Evolutionary conservation across 2,888 invertebrate genomes (phyloP), one percentile per base, ranked within the genome.

Genomic region (Gryllus longicercus): DNA sequence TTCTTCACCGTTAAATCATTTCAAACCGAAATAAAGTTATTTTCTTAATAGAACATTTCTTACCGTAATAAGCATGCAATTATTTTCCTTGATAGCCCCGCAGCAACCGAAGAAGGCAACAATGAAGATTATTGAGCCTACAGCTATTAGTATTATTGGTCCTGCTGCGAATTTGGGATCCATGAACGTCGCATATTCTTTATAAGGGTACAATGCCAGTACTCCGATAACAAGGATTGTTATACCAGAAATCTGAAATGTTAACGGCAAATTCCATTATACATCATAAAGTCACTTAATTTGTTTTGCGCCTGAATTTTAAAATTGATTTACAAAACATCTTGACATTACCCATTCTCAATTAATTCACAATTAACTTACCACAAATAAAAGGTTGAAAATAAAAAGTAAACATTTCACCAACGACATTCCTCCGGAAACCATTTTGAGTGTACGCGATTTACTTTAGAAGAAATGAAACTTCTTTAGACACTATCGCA

Each of bases 31-130:
- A 38, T 38, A 5, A 38, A 38, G 38, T 38, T 38, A 89, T n/a
- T 12, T 12, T 11, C n/a, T 10, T 38, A 23, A 38, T 38, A 12
- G 74, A n/a, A 50, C 14, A 50, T 2, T 81, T 89, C 94, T 93
- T 88, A 97, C 97, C 81, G 95, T 95, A 82, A 96, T 92, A 82
- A 97, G 94, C 95, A 98, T 97, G 90, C 96, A 97, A 86, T 97
- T 95, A 87, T 95, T 98, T 88, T 99, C 98, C 86, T 95, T 95
- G 80, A 96, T 92, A n/a, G 98, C 98, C 74, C 98, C 98, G 85
- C 97, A 98, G 89, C 98, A 99, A 83, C 98, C 98, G 84, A 98
- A 94, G 91, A 98, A 97, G 78, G 97, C 96, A 23, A 98, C 94
- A 80, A 97, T 89, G 87, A 97, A 96, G 85, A 98, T 94, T 82